These are phyloP conservation scores for Ferdinandea cuprea DNA, from an alignment of 2,888 invertebrate species.

Conservation along the genomic window DNA sequence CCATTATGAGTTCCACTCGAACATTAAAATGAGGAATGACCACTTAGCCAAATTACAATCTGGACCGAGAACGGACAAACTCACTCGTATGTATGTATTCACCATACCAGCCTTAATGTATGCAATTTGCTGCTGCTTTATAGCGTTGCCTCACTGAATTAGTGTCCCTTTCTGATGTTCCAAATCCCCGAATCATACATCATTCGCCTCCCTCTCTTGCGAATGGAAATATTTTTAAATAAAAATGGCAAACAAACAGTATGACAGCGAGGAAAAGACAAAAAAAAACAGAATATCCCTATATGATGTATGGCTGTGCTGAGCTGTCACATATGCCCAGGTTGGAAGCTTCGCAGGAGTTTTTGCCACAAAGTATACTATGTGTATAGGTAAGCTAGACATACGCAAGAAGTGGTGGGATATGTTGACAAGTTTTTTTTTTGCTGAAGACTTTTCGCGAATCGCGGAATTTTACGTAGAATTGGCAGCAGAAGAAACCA, in stretches of 20 bases:
- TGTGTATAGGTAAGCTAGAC: conserved; percentile 26
- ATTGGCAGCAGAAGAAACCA: conserved; percentile 34
- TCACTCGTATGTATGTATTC: conserved; percentile 4
- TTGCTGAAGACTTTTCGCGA: conserved; percentile 7
- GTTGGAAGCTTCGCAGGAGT: conserved; percentile 59
- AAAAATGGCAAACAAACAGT: conserved; percentile 55
- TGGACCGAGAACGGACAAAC: conserved; percentile 74
- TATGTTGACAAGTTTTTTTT: conserved; percentile 22
- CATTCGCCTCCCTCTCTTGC: conserved; percentile 39
- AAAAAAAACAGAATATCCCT: conserved; percentile 37
- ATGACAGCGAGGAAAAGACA: conserved; percentile 41
- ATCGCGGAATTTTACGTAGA: conserved; percentile 17
- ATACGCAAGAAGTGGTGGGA: conserved; percentile 51
- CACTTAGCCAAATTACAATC: conserved; percentile 83
- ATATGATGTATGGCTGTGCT: conserved; percentile 73
- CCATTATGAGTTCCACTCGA: conserved; percentile 80
- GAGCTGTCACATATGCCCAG: conserved; percentile 76
- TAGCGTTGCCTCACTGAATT: conserved; percentile 52
- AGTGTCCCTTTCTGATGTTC: conserved; percentile 32
- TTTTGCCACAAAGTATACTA: background rate
- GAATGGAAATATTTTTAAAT: conserved; percentile 61
- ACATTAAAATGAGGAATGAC: conserved; percentile 83
- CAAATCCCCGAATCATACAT: conserved; percentile 58
- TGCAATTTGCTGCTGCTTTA: conserved; percentile 65
- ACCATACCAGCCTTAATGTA: conserved; percentile 63